Evolutionary conservation across 2,888 invertebrate species (phyloP), one percentile per base, ranked within the genome.

Genomic region (Alcis repandata): DNA sequence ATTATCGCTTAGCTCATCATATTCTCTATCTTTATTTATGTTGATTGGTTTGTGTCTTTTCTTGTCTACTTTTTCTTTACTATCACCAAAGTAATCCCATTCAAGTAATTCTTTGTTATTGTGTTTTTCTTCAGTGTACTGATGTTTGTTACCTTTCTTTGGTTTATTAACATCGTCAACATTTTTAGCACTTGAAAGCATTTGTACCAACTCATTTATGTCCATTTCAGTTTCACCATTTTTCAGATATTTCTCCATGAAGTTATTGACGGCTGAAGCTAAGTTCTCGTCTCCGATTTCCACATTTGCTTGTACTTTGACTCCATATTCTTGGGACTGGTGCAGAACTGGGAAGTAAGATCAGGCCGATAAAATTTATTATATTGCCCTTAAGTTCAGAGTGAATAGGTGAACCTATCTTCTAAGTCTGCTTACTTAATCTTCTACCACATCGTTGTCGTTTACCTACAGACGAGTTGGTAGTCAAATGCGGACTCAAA

Each of bases 281-380:
- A 54, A 43, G 8, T 10, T 17, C 0, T 54, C 54, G 54, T 54
- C 54, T 32, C 17, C 15, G 41, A 32, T 54, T 15, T 45, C 36
- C 2, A 22, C 19, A 10, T 20, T 48, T 19, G 27, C 46, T 56
- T 51, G 13, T 4, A 49, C 43, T 22, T 57, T 63, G 17, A 46
- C 36, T 17, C 46, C 46, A 20, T 54, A 54, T 11, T 32, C 43
- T 4, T 43, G 43, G 13, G 41, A 54, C 15, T 43, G 32, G 1
- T 43, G 17, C 20, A 43, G 17, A 54, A 32, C 54, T 54, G 32
- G 11, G 20, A 52, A 52, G 13, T n/a, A 36, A 36, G 15, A 33
- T 15, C 8, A 43, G n/a, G n/a, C n/a, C n/a, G n/a, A n/a, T n/a
- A n/a, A n/a, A n/a, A n/a, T n/a, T n/a, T n/a, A n/a, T n/a, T n/a